Evolutionary conservation across 2,888 invertebrate genomes (phyloP).

Genomic region (Catocala sponsa): DNA sequence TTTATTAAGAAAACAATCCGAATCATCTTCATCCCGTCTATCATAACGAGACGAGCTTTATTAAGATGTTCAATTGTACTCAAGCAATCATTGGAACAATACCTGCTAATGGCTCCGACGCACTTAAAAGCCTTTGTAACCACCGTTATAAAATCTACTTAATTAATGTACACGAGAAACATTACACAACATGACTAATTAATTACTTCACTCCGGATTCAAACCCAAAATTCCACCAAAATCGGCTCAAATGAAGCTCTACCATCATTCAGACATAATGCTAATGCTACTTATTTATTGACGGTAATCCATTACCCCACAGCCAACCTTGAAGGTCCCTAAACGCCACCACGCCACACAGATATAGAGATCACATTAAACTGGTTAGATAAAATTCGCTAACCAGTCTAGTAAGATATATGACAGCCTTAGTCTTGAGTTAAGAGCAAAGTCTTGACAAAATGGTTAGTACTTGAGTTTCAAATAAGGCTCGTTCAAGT

Average conservation of each 20-base stretch:
- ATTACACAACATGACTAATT: slow-evolving; percentile 66
- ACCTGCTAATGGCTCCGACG: slow-evolving; percentile 17
- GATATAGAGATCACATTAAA: slow-evolving; percentile 46
- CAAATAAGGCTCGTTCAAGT: slow-evolving; percentile 78
- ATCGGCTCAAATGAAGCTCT: slow-evolving; percentile 72
- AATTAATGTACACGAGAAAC: slow-evolving; percentile 52
- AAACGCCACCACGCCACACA: slow-evolving; percentile 15
- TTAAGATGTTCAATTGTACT: neutral
- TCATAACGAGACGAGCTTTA: neutral
- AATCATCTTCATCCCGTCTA: neutral
- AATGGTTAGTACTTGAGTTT: slow-evolving; percentile 65
- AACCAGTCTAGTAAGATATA: slow-evolving; percentile 56
- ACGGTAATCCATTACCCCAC: slow-evolving; percentile 74
- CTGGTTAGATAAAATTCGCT: slow-evolving; percentile 46
- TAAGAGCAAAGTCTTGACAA: slow-evolving; percentile 46
- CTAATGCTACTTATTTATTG: slow-evolving; percentile 81
- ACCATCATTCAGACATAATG: slow-evolving; percentile 68
- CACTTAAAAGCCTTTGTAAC: slow-evolving; percentile 29
- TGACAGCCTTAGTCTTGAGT: slow-evolving; percentile 42
- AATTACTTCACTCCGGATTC: slow-evolving; percentile 61
- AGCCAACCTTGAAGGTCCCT: slow-evolving; percentile 52
- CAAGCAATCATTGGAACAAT: slow-evolving; percentile 20
- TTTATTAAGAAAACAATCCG: neutral
- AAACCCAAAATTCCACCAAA: slow-evolving; percentile 73
- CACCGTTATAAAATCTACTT: slow-evolving; percentile 43